phyloP scores from a whole-genome alignment of 1,140 invertebrate genomes.

The Bemisia tabaci region DNA sequence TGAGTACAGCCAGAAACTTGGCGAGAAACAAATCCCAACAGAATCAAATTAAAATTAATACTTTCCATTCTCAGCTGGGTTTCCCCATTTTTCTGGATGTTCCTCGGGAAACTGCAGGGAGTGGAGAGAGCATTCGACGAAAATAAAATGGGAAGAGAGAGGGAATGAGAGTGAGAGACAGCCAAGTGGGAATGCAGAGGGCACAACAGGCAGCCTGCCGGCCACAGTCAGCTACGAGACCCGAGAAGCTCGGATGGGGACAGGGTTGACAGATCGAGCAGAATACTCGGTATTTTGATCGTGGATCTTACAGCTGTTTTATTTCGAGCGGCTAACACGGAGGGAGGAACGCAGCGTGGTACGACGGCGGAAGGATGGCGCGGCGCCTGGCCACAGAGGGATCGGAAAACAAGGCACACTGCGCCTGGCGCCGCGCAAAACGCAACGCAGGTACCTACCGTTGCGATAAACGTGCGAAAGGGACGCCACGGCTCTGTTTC shows the following conservation, averaged over 20 bases:
- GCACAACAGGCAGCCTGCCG: no score
- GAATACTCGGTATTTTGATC: no score
- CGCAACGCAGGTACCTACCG: neutral
- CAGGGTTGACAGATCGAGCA: no score
- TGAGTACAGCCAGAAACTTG: neutral
- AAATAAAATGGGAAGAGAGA: no score
- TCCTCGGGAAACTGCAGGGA: neutral
- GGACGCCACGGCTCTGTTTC: neutral
- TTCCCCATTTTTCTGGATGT: neutral
- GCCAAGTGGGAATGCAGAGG: neutral
- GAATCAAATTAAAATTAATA: conserved; percentile 1
- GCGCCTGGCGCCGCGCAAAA: neutral
- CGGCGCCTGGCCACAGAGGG: neutral
- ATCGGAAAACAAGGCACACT: neutral
- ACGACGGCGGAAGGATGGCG: no score
- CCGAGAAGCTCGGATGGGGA: no score
- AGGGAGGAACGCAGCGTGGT: no score
- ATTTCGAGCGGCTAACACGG: no score
- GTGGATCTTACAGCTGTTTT: no score
- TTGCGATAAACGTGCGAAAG: neutral
- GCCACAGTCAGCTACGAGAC: no score
- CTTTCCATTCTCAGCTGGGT: neutral
- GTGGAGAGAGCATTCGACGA: neutral
- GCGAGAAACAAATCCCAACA: neutral
- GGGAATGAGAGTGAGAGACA: neutral